Conservation (phyloP, 2,113 vertebrate genomes). For the Progne subis region DNA sequence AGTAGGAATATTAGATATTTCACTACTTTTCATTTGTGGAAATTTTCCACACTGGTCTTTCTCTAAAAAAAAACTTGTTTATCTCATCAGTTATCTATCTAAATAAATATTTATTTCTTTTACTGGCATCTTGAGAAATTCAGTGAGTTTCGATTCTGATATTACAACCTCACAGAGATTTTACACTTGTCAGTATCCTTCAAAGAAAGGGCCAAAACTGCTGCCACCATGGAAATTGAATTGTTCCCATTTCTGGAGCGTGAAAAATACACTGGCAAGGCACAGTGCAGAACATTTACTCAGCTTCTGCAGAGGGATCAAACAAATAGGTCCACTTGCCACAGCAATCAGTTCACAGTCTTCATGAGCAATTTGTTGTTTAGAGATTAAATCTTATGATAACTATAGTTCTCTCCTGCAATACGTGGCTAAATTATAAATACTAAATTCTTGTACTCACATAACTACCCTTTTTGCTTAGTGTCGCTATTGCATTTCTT, state of each 20-base stretch:
- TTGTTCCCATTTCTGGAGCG: neutral
- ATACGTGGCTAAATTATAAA: neutral
- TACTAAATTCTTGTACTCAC: neutral
- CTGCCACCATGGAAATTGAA: neutral
- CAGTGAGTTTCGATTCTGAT: neutral
- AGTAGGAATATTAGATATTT: neutral
- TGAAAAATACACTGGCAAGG: neutral
- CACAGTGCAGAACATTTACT: neutral
- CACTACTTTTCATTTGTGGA: neutral
- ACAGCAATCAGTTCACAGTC: neutral
- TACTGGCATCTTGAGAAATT: neutral
- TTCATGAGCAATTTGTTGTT: neutral
- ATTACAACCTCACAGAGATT: neutral
- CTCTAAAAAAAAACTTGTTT: neutral
- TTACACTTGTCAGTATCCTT: neutral
- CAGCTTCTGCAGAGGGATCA: neutral
- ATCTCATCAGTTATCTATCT: neutral
- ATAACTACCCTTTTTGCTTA: neutral
- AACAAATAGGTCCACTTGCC: neutral
- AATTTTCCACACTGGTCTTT: neutral
- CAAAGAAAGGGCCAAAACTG: neutral
- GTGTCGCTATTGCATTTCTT: neutral
- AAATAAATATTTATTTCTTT: neutral
- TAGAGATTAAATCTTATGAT: neutral
- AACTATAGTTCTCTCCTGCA: neutral